Conservation (phyloP, 2,797 vertebrate species). For the Mastacembelus armatus region DNA sequence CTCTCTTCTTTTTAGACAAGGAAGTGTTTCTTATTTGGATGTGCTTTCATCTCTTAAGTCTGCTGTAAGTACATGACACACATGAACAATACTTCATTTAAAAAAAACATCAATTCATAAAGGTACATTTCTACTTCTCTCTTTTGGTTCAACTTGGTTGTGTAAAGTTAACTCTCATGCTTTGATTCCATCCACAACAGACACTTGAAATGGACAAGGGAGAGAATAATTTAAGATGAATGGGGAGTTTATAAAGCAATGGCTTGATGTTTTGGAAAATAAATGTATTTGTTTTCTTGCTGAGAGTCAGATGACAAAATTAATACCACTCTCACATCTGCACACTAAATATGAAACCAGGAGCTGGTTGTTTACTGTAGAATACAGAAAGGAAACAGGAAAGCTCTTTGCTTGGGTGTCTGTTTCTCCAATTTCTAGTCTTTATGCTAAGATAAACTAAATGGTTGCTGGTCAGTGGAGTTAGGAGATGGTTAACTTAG, state of each 20-base stretch:
- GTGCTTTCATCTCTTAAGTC: slow-evolving; percentile 44
- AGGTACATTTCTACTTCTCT: slow-evolving; percentile 62
- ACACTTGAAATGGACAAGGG: slow-evolving; percentile 42
- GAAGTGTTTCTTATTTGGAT: slow-evolving; percentile 57
- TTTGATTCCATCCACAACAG: slow-evolving; percentile 66
- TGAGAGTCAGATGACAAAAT: slow-evolving; percentile 2
- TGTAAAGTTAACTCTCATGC: slow-evolving; percentile 69
- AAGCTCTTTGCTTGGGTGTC: too few relatives aligned
- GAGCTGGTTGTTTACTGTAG: too few relatives aligned
- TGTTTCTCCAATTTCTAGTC: not conserved
- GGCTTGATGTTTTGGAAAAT: slow-evolving; percentile 41
- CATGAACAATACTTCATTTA: slow-evolving; percentile 65
- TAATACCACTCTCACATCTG: not conserved
- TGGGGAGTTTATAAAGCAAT: slow-evolving; percentile 21
- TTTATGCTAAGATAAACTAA: not conserved
- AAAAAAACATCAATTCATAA: slow-evolving; percentile 57
- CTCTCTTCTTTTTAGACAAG: slow-evolving; percentile 41
- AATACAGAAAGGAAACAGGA: too few relatives aligned
- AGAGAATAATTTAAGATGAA: slow-evolving; percentile 32
- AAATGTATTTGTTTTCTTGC: slow-evolving; percentile 2
- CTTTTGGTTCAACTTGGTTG: slow-evolving; percentile 72
- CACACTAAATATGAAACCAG: not conserved
- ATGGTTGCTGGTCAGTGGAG: not conserved
- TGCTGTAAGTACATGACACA: slow-evolving; percentile 59
- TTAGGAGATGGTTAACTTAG: not conserved